Percentiles rank a stretch among this genome's conserved stretches.
Conservation (phyloP, 2,888 invertebrate genomes). For the Athripsodes cinereus region DNA sequence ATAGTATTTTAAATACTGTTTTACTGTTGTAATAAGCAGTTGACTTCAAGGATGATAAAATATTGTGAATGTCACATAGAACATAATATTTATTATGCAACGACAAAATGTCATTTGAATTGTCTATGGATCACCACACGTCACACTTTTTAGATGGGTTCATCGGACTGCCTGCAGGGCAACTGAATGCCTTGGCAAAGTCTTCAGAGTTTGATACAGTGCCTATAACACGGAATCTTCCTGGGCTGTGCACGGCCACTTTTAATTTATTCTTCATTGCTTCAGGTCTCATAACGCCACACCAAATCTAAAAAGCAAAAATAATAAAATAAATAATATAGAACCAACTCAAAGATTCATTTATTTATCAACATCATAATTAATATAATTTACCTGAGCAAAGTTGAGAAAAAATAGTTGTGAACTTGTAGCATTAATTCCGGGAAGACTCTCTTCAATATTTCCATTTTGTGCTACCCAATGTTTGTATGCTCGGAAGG, state of each 20-base stretch:
- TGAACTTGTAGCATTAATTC: constrained; percentile 66
- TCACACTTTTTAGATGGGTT: constrained; percentile 72
- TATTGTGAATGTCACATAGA: no score
- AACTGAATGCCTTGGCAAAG: constrained; percentile 66
- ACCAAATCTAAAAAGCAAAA: constrained; percentile 57
- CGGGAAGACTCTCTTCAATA: constrained; percentile 58
- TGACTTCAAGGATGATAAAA: no score
- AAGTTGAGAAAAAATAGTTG: constrained; percentile 89
- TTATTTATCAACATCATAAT: no score
- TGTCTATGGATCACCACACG: constrained; percentile 71
- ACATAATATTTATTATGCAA: no score
- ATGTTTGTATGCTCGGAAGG: constrained; percentile 77
- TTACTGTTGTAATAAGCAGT: no score
- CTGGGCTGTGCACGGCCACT: constrained; percentile 80
- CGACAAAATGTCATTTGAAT: no score
- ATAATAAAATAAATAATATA: no score
- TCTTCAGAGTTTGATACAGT: constrained; percentile 72
- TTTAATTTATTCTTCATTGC: constrained; percentile 73
- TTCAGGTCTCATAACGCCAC: constrained; percentile 75
- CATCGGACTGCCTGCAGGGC: constrained; percentile 69
- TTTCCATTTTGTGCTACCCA: constrained; percentile 63
- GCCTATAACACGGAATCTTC: constrained; percentile 73
- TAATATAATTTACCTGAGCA: constrained; percentile 54
- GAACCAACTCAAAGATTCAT: no score
- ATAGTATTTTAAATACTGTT: no score